Evolutionary conservation across 2,113 vertebrate species (phyloP), one percentile per base, ranked within the genome.

Genomic region (Nesospiza acunhae): DNA sequence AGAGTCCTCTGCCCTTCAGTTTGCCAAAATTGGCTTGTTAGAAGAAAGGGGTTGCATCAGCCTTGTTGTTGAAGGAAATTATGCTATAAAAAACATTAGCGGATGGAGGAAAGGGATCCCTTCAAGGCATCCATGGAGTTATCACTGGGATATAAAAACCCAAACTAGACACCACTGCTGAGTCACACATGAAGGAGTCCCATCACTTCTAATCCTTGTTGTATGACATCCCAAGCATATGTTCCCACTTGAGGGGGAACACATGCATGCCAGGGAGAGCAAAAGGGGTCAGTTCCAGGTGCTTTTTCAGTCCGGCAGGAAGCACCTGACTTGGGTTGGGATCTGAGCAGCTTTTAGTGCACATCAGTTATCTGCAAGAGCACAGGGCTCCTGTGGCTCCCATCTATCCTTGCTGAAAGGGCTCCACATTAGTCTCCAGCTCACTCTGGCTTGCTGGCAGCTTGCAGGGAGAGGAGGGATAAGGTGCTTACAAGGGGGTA

Each of bases 201-300:
- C 26, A 42, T 52, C 27, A 39, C 27, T 76, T 52, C 49, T 28
- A 15, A 46, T 44, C 21, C 26, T 66, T 73, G 49, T 46, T 7
- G 0, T 41, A 20, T n/a, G 3, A 1, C 39, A 31, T 86, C 37
- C 26, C 53, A 67, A 68, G 31, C 6, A 0, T 22, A 35, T 52
- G 27, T 44, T 68, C 17, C 62, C 42, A 8, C 41, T 67, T 85
- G 18, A 88, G 15, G 7, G 10, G 49, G 33, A 47, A 50, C n/a
- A 26, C 0, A 0, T 28, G 19, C 2, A 0, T 88, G 50, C 49
- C 8, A 5, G n/a, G 27, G n/a, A 70, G 26, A 41, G 15, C 5
- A 4, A 79, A 84, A 46, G 11, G 37, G 3, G 3, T 84, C 31
- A 31, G 31, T 89, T 59, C 39, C 52, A 74, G 47, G 30, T 55